phyloP scores from a whole-genome alignment of 2,888 invertebrate species.

The Anaspis maculata region DNA sequence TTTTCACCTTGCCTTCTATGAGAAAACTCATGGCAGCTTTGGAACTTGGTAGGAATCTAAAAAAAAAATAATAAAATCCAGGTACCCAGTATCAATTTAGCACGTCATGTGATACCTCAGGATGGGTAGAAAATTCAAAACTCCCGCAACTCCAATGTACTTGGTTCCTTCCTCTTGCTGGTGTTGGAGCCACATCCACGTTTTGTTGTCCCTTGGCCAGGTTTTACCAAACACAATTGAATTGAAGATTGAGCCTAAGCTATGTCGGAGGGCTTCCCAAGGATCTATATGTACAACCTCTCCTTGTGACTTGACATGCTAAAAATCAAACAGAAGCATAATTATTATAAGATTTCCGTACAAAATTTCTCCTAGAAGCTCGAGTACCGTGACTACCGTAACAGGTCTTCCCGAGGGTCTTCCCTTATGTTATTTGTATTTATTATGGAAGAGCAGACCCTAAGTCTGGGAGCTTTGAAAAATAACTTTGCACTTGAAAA shows the following conservation, averaged over 20 bases:
- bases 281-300: conserved; percentile 42
- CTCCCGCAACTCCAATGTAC: conserved; percentile 73
- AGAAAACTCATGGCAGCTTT: conserved; percentile 57
- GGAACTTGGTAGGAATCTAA: conserved; percentile 56
- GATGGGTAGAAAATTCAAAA: conserved; percentile 77
- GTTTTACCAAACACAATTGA: conserved; percentile 68
- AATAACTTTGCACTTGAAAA: no score
- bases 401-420: no score
- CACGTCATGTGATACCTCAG: conserved; percentile 48
- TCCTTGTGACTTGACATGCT: conserved; percentile 16
- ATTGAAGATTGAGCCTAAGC: conserved; percentile 69
- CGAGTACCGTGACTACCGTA: no score
- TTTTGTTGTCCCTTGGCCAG: conserved; percentile 58
- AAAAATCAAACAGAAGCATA: conserved; percentile 1
- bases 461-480: no score
- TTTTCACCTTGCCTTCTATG: conserved; percentile 60
- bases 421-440: no score
- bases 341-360: not conserved
- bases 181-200: conserved; percentile 69
- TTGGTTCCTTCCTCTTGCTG: conserved; percentile 79
- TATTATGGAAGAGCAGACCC: no score
- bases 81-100: no score
- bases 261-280: conserved; percentile 52
- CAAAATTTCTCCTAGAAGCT: not conserved
- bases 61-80: no score